These are phyloP conservation scores for Himalopsyche tibetana DNA, from an alignment of 2,888 invertebrate species.

Conservation along the genomic window DNA sequence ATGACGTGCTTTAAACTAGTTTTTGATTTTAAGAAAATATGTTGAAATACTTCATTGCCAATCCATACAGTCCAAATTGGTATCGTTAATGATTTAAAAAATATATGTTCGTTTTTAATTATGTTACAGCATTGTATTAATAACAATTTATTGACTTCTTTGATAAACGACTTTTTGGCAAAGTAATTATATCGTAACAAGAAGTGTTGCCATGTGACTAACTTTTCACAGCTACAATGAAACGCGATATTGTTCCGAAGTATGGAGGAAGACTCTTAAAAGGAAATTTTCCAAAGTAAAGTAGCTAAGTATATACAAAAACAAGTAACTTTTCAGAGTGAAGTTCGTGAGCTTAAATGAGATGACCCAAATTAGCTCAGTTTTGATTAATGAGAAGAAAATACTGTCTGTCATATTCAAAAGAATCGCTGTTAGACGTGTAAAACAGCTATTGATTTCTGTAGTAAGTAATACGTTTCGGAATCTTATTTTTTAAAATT, in stretches of 20 bases:
- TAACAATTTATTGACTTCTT: too few species aligned
- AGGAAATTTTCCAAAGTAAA: neutral
- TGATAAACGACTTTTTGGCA: too few species aligned
- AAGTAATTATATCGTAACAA: too few species aligned
- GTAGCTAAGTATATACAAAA: neutral
- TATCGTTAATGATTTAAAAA: too few species aligned
- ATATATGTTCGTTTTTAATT: too few species aligned
- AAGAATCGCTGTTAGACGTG: neutral
- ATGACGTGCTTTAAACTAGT: too few species aligned
- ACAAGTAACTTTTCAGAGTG: neutral
- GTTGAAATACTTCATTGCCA: too few species aligned
- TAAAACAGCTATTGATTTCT: neutral
- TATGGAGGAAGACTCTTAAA: neutral
- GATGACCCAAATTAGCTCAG: slow-evolving; percentile 11
- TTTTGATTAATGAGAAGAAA: slow-evolving; percentile 36
- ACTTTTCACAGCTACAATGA: neutral
- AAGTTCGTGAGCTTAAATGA: slow-evolving; percentile 1
- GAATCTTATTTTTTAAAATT: too few species aligned
- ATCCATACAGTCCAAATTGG: too few species aligned
- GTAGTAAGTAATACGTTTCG: neutral
- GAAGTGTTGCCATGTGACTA: neutral
- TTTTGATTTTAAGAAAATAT: too few species aligned
- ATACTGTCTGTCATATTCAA: slow-evolving; percentile 22
- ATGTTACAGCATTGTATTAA: too few species aligned
- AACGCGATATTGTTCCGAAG: neutral